Conservation (phyloP, 2,888 invertebrate genomes). For the Napeogenes sylphis region DNA sequence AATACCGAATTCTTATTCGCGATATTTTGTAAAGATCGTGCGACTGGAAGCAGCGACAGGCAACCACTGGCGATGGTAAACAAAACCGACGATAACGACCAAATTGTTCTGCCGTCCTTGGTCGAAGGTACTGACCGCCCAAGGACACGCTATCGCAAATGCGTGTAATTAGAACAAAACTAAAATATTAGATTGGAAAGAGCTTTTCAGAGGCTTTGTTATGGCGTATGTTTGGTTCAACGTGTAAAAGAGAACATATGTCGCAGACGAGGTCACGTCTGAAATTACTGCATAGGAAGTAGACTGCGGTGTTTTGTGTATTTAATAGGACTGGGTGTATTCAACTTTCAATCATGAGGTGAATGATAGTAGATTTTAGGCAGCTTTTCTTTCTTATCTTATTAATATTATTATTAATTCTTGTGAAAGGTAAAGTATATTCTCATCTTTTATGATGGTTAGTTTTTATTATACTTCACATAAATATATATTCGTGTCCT, state of each 20-base stretch:
- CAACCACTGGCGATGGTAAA: slow-evolving; percentile 61
- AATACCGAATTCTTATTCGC: slow-evolving; percentile 62
- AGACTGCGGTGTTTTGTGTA: slow-evolving; percentile 70
- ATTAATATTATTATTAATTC: too few species aligned
- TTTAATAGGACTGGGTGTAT: slow-evolving; percentile 48
- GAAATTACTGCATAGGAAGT: slow-evolving; percentile 72
- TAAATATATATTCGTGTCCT: too few species aligned
- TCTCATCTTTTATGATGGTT: too few species aligned
- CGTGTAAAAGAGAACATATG: slow-evolving; percentile 49
- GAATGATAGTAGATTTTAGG: slow-evolving; percentile 3
- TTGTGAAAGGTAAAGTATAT: too few species aligned
- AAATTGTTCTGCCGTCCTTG: slow-evolving; percentile 68
- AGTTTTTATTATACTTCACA: too few species aligned
- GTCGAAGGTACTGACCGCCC: slow-evolving; percentile 62
- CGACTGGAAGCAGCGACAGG: slow-evolving; percentile 47
- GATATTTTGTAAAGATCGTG: slow-evolving; percentile 53
- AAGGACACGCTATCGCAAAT: slow-evolving; percentile 65
- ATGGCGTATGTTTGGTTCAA: slow-evolving; percentile 43
- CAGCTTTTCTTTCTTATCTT: too few species aligned
- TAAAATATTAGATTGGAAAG: slow-evolving; percentile 14
- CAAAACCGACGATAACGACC: slow-evolving; percentile 42
- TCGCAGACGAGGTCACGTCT: slow-evolving; percentile 64
- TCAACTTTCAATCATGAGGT: slow-evolving; percentile 16
- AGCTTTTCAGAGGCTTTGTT: slow-evolving; percentile 23
- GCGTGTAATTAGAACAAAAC: slow-evolving; percentile 60